Base-by-base conservation (phyloP, 2,113 vertebrate genomes). In the Myrmecophaga tridactyla region DNA sequence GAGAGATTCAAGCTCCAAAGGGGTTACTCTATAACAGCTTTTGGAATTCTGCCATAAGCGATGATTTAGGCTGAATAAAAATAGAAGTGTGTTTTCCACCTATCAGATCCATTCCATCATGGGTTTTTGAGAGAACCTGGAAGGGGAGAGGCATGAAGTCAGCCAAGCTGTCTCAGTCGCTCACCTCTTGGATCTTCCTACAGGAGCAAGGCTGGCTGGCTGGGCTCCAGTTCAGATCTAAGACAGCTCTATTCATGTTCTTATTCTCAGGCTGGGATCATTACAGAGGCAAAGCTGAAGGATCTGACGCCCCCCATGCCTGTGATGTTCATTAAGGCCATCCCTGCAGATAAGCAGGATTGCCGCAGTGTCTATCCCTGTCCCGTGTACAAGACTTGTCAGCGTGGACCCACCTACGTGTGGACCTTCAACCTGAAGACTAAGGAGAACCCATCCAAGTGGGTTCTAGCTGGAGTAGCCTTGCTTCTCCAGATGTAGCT, bases 371-470 rank as follows among this genome's bases (percentile, higher is more conserved):
- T 98, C 78, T 99, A 99, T 75, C 98, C 98, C 0, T 99, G 99
- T 94, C 99, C 99, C 0, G 96, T 99, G 27, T 99, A 99, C 97
- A 99, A 98, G 97, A 99, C 99, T 12, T 98, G 98, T 39, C 99
- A 99, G 95, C 98, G 99, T 41, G 99, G 99, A 0, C 99, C 99
- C 2, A 99, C 99, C 0, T 99, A 99, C 0, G 98, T 99, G 15
- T 99, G 99, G 99, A 99, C 99, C 36, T 99, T 99, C 65, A 99
- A 99, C 97, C 98, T 99, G 21, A 99, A 99, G 98, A 99, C 99
- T 15, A 99, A 99, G 97, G 99, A 99, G 34, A 99, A 95, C 1
- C 98, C 99, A 0, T 99, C 99, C 81, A 99, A 99, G 97, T 99
- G 99, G 99, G 99, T 99, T 34, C 97, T 99, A 0, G 99, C 99